Percentiles rank a stretch among this genome's conserved stretches.
phyloP scores from a whole-genome alignment of 2,113 vertebrate genomes.

The Callipepla californica region DNA sequence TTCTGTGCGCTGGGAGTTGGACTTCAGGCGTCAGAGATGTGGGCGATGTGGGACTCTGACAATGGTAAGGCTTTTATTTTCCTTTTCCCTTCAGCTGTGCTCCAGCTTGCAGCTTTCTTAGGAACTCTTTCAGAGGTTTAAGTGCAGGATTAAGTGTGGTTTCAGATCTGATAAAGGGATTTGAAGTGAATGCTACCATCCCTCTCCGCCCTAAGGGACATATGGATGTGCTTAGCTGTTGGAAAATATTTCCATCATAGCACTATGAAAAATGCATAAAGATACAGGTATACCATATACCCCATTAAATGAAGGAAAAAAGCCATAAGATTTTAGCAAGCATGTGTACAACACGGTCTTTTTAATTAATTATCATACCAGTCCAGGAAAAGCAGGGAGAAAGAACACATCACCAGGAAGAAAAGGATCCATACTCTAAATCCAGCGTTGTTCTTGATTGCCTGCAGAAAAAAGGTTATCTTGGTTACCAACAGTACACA shows the following conservation, averaged over 20 bases:
- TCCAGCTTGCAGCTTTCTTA: background rate
- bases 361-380: constrained; percentile 93
- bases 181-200: background rate
- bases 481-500: background rate
- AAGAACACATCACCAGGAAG: constrained; percentile 99
- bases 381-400: constrained; percentile 96
- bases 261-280: background rate
- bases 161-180: background rate
- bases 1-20: background rate
- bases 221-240: rapidly evolving
- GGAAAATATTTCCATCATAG: background rate
- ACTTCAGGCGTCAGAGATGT: background rate
- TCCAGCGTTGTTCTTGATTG: constrained; percentile 98
- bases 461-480: constrained; percentile 75
- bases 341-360: background rate
- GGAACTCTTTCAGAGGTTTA: background rate
- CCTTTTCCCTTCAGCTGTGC: background rate
- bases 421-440: constrained; percentile 99
- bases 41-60: background rate
- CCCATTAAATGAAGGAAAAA: background rate
- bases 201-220: background rate
- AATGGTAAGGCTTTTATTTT: rapidly evolving
- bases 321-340: background rate
- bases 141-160: background rate
- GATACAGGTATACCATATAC: rapidly evolving